Conservation (phyloP, 2,797 vertebrate genomes). For the Pseudomugil gertrudae region DNA sequence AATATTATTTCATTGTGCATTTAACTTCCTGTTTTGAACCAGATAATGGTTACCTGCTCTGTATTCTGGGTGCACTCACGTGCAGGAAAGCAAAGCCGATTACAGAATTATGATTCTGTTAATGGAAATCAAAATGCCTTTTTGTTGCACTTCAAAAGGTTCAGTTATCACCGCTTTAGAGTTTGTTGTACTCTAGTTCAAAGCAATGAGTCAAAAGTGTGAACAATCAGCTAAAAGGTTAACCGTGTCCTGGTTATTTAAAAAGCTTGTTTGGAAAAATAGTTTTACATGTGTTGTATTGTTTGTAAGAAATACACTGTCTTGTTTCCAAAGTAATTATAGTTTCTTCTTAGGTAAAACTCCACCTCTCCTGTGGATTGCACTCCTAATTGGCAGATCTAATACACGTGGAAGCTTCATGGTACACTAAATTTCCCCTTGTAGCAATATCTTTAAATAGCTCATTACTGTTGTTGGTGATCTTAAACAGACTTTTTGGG, state of each 20-base stretch:
- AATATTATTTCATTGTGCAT: conserved; percentile 23
- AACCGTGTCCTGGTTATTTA: conserved; percentile 27
- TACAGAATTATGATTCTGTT: conserved; percentile 43
- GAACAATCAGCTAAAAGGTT: conserved; percentile 45
- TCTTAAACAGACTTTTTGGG: conserved; percentile 52
- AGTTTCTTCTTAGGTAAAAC: conserved; percentile 23
- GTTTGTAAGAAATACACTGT: conserved; percentile 2
- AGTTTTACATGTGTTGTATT: conserved; percentile 5
- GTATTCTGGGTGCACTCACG: conserved; percentile 23
- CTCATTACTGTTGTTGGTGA: conserved; percentile 41
- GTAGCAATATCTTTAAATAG: conserved; percentile 39
- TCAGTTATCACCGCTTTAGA: conserved; percentile 33
- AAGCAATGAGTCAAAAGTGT: conserved; percentile 40
- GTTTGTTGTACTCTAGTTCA: conserved; percentile 26
- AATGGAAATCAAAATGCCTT: conserved; percentile 57
- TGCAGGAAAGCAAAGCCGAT: conserved; percentile 47
- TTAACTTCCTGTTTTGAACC: conserved; percentile 26
- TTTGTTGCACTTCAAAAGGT: conserved; percentile 53
- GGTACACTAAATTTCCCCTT: conserved; percentile 26
- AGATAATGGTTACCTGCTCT: conserved; percentile 35
- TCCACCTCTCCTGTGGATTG: conserved; percentile 13
- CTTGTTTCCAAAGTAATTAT: conserved; percentile 42
- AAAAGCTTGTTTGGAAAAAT: conserved; percentile 33
- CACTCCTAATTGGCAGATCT: conserved; percentile 33
- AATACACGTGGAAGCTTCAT: conserved; percentile 27